A percentile compares a stretch with the other conserved stretches of the same genome.
Conservation (phyloP, 2,888 invertebrate species). For the Halocaridina rubra region DNA sequence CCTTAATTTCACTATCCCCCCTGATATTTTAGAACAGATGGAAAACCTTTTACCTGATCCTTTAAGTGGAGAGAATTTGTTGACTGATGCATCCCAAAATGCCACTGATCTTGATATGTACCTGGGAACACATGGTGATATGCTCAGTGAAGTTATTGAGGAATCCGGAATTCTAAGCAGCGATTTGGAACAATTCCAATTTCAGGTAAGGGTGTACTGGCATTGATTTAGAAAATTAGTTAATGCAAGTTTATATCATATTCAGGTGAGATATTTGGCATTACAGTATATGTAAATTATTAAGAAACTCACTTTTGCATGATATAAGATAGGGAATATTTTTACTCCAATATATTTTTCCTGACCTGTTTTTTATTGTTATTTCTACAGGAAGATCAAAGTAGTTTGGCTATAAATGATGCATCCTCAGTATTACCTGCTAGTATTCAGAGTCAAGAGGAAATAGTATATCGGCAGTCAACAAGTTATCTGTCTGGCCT, state of each 20-base stretch:
- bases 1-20: not conserved
- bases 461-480: no score
- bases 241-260: not conserved
- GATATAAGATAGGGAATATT: not conserved
- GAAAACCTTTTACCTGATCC: not conserved
- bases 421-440: no score
- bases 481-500: no score
- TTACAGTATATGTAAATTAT: not conserved
- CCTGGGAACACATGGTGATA: not conserved
- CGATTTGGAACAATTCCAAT: not conserved
- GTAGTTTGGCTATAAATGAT: no score
- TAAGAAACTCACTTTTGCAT: not conserved
- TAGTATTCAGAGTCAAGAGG: no score
- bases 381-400: no score
- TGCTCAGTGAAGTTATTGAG: not conserved
- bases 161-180: not conserved
- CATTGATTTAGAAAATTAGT: not conserved
- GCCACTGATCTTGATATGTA: conserved; percentile 2
- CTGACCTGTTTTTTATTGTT: no score
- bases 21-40: not conserved
- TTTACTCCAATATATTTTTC: not conserved
- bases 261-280: not conserved
- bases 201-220: not conserved
- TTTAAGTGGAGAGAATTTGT: not conserved
- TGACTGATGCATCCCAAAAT: no score